Evolutionary conservation across 2,888 invertebrate genomes (phyloP).

Genomic region (Teinopalpus imperialis): DNA sequence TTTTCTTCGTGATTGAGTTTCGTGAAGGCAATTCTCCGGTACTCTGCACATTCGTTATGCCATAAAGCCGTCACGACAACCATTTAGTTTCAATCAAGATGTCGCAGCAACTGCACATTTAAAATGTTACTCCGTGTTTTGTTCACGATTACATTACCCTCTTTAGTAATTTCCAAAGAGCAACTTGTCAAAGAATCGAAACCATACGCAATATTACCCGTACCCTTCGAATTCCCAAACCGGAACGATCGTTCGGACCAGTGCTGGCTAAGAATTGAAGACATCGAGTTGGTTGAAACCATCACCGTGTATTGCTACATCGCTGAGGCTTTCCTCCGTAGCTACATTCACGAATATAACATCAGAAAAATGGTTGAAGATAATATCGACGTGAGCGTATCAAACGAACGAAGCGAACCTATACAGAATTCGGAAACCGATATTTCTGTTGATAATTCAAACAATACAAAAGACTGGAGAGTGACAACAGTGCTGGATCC

Average conservation of each 20-base stretch:
- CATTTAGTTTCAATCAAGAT: slow-evolving; percentile 48
- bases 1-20: slow-evolving; percentile 13
- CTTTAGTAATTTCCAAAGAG: slow-evolving; percentile 36
- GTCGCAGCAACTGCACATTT: slow-evolving; percentile 52
- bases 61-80: slow-evolving; percentile 26
- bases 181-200: slow-evolving; percentile 38
- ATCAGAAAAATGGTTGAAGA: slow-evolving; percentile 56
- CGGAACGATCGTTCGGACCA: slow-evolving; percentile 62
- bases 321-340: slow-evolving; percentile 51
- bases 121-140: slow-evolving; percentile 57
- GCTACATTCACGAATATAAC: slow-evolving; percentile 58
- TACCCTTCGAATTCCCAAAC: slow-evolving; percentile 58
- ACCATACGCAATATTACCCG: slow-evolving; percentile 46
- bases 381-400: slow-evolving; percentile 50
- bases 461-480: slow-evolving; percentile 51
- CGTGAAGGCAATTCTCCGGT: slow-evolving; percentile 3
- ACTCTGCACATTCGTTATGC: background rate
- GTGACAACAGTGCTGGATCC: slow-evolving; percentile 54
- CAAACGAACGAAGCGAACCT: slow-evolving; percentile 48
- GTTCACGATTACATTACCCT: slow-evolving; percentile 38
- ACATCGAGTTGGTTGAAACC: slow-evolving; percentile 55
- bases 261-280: slow-evolving; percentile 64
- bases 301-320: slow-evolving; percentile 50
- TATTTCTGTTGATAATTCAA: slow-evolving; percentile 36
- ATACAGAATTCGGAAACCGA: slow-evolving; percentile 35